Conservation (phyloP, 2,888 invertebrate species). For the Callinectes sapidus region DNA sequence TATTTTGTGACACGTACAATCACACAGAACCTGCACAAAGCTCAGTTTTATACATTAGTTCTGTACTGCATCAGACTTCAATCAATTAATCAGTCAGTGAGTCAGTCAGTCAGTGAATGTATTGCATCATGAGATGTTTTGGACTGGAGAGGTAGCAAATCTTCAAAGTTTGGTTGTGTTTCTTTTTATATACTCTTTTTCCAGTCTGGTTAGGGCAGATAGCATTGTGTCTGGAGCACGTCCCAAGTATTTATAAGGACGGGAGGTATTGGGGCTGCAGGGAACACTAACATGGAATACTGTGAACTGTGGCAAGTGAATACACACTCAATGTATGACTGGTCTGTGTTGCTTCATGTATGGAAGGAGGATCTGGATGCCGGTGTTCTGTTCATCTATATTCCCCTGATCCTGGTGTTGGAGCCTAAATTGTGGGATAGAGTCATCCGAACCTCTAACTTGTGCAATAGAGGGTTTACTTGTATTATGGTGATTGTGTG, state of each 20-base stretch:
- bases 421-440: too few relatives aligned
- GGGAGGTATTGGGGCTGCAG: not conserved
- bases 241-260: not conserved
- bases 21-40: conserved; percentile 13
- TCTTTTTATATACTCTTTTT: not conserved
- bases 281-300: not conserved
- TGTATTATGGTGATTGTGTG: too few relatives aligned
- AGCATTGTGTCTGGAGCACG: not conserved
- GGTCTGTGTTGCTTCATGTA: not conserved
- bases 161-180: not conserved
- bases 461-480: too few relatives aligned
- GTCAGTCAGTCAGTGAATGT: not conserved
- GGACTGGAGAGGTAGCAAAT: not conserved
- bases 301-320: not conserved
- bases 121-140: not conserved
- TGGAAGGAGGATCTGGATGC: conserved; percentile 21
- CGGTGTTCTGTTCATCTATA: not conserved
- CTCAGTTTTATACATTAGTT: not conserved
- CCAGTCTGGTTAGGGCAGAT: not conserved
- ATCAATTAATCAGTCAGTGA: not conserved
- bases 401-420: not conserved
- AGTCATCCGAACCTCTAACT: too few relatives aligned
- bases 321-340: not conserved
- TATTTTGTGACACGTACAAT: not conserved
- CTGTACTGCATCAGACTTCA: not conserved